Evolutionary conservation across 1,140 invertebrate species (phyloP), one percentile per base, ranked within the genome.

Genomic region (Pogonomyrmex barbatus): DNA sequence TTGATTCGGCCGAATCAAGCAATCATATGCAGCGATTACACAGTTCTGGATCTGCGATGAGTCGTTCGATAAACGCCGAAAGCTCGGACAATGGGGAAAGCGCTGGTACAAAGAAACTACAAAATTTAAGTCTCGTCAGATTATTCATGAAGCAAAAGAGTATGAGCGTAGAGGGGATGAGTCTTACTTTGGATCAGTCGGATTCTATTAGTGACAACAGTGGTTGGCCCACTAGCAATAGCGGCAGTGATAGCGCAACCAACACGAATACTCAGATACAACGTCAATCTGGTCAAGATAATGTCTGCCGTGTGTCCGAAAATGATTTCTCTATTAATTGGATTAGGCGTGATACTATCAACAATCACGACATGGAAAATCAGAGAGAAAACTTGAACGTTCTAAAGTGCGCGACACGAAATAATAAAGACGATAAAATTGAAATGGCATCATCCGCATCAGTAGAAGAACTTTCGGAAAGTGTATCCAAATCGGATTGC

Each of bases 91-190:
- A 94, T 73, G 95, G 93, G 0, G 92, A 92, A 10, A 88, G 89
- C 12, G 95, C 93, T 89, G 95, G 91, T 90, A 95, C 93, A 91
- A 96, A 96, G 94, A 96, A 95, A 71, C 78, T 95, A 17, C 94
- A 95, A 85, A 97, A 97, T 90, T 97, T 98, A 92, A 98, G 97
- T 94, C 95, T 98, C 88, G 97, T 98, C n/a, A 97, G 97, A 94
- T 94, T 98, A 56, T 98, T 98, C 92, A 98, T 98, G 96, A 98
- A 98, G 94, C 98, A 98, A 92, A 98, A 98, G 93, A 98, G 97
- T 92, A 96, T 96, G 93, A 97, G 97, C 89, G 96, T 96, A 70
- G 97, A 97, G 94, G 96, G 96, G 14, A 96, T 96, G 94, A 95
- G 93, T 84, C 81, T 95, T 24, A 94, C 94, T 0, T 85, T 95